Evolutionary conservation across 2,888 invertebrate genomes (phyloP), one percentile per base, ranked within the genome.

Genomic region (Acrobasis repandana): DNA sequence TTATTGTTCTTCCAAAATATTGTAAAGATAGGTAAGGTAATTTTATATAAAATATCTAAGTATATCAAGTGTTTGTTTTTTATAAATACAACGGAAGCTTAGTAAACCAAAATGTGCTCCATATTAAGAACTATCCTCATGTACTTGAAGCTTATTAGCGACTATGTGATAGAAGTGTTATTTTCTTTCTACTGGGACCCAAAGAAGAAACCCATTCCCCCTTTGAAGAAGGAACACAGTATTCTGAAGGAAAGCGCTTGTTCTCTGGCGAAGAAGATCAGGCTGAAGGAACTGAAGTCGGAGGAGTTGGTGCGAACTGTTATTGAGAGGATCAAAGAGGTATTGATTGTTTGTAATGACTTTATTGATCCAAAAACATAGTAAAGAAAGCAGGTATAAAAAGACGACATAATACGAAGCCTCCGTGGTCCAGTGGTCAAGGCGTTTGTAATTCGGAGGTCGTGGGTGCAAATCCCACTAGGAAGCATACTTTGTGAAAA

Each of bases 241-340:
- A 69, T 90, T 36, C 72, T 93, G 9, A 72, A 84, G 0, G 93
- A 95, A 71, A 96, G 96, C 77, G 96, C 95, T 3, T 86, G 93
- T 0, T 85, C 93, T 11, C 77, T 97, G 65, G 96, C 96, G 1
- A 85, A 86, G 71, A 94, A 94, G 85, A 96, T 97, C 34, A 93
- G 94, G 78, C 66, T 79, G 11, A 92, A 92, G 60, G 89, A 95
- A 74, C 65, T 96, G n/a, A 94, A 93, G 56, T 94, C 95, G 1
- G 95, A 95, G 79, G 94, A 95, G 67, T 92, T 97, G 20, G 96
- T 97, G 0, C 88, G 89, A 66, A 94, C 95, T 3, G 96, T 95
- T 75, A 96, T 97, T 64, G 94, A 95, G 28, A 93, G 98, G 70
- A 96, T 97, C 51, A 94, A 95, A 69, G 93, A 95, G 85, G 94